A percentile compares a stretch with the other conserved stretches of the same genome.
Evolutionary conservation across 2,888 invertebrate genomes (phyloP).

Genomic region (Dusona sp.): DNA sequence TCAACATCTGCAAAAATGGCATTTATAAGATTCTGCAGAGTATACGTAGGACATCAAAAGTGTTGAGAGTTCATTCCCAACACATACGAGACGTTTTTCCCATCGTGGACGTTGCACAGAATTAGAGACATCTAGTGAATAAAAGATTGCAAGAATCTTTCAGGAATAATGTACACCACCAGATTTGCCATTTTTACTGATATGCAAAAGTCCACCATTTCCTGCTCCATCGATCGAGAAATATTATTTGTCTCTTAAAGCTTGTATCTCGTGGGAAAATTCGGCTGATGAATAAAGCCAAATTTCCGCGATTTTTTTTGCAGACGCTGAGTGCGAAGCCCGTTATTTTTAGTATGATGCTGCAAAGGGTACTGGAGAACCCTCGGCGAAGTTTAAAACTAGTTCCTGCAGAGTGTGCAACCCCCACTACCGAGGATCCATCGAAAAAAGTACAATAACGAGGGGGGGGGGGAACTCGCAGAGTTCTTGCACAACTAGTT

Average conservation of each 20-base stretch:
- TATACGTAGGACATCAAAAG: neutral
- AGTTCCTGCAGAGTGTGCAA: conserved; percentile 75
- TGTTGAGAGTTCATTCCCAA: neutral
- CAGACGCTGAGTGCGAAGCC: conserved; percentile 11
- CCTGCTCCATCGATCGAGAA: conserved; percentile 44
- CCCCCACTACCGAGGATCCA: conserved; percentile 59
- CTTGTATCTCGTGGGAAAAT: conserved; percentile 68
- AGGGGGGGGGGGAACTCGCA: conserved; percentile 32
- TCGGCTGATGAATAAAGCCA: conserved; percentile 80
- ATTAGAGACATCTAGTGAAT: conserved; percentile 45
- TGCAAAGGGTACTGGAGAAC: conserved; percentile 64
- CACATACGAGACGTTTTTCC: neutral
- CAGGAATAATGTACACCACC: conserved; percentile 10
- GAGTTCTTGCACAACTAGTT: conserved; percentile 67
- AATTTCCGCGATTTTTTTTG: conserved; percentile 41
- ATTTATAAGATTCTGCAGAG: conserved; percentile 33
- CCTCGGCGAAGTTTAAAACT: conserved; percentile 75
- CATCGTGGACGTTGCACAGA: conserved; percentile 31
- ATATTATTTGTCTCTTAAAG: neutral
- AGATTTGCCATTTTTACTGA: neutral
- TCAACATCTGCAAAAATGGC: conserved; percentile 15
- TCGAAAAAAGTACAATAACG: conserved; percentile 24
- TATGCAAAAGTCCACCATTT: conserved; percentile 25
- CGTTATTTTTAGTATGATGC: conserved; percentile 51
- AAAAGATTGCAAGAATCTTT: conserved; percentile 29